Evolutionary conservation across 2,888 invertebrate genomes (phyloP), one percentile per base, ranked within the genome.

Genomic region (Podotricha telesiphe): DNA sequence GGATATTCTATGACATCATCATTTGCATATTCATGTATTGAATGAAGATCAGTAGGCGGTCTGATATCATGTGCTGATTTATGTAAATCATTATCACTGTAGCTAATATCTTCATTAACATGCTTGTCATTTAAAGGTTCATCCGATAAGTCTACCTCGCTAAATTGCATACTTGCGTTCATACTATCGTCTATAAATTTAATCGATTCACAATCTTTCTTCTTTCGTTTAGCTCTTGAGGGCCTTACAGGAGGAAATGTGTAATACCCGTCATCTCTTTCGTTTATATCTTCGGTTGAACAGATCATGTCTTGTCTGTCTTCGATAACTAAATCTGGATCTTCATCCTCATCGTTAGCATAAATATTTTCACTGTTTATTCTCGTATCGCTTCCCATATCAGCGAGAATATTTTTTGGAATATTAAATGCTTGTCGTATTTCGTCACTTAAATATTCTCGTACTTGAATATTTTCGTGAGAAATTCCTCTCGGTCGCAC

Each of bases 401-500:
- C 93, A 37, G 95, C 94, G 64, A 96, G 89, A 13, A 95, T 94
- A 82, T 96, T 97, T 67, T 92, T 93, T 8, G 95, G 95, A 70
- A 94, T 94, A 82, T 94, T 94, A 79, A 97, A 95, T 37, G 96
- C 96, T 86, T 97, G 96, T 76, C 96, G 94, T 76, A 97, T 96
- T 88, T 97, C 97, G 64, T 95, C 95, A 79, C 95, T 96, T 68
- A 97, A 94, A 80, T 96, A 96, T 84, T 95, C 94, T 71, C 96
- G 95, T 69, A 96, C 94, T 86, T 96, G 95, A 82, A 97, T 96
- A 88, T 97, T 96, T 86, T 97, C 97, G 80, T 95, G 95, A 74
- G 97, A 96, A 80, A 97, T 95, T 72, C 96, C 97, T 83, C 96
- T 95, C 86, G 96, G 96, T 76, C 97, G 94, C 72, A 97, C 93